These are phyloP conservation scores for Ctenomys sociabilis DNA, from an alignment of 2,113 vertebrate genomes.

Conservation along the genomic window DNA sequence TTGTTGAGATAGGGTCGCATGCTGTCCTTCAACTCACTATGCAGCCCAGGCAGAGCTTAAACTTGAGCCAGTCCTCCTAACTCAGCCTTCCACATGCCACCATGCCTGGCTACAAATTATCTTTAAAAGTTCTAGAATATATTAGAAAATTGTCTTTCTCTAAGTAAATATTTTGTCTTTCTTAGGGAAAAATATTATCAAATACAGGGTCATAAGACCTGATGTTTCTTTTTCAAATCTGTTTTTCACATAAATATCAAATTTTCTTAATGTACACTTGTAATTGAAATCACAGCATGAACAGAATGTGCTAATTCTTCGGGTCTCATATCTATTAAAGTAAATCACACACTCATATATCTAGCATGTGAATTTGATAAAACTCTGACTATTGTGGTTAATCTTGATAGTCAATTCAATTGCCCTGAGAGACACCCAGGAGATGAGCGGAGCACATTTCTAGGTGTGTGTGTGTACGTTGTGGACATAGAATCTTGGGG, in stretches of 20 bases:
- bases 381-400: background rate
- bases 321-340: background rate
- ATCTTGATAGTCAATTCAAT: background rate
- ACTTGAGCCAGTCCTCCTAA: background rate
- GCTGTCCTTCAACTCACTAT: background rate
- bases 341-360: background rate
- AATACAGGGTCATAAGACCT: background rate
- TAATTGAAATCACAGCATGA: background rate
- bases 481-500: background rate
- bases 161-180: background rate
- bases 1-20: background rate
- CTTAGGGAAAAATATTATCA: background rate
- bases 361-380: background rate
- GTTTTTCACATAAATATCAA: conserved; percentile 49
- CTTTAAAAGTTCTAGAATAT: conserved; percentile 20
- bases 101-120: background rate
- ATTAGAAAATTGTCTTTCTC: conserved; percentile 45
- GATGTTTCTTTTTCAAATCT: background rate
- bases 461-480: background rate
- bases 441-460: background rate
- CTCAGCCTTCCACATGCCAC: background rate
- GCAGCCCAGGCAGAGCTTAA: background rate
- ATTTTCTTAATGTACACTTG: background rate
- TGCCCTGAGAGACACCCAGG: background rate
- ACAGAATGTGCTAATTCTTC: background rate